Evolutionary conservation across 2,888 invertebrate genomes (phyloP).

Genomic region (Vannuccia rotundouncinata): DNA sequence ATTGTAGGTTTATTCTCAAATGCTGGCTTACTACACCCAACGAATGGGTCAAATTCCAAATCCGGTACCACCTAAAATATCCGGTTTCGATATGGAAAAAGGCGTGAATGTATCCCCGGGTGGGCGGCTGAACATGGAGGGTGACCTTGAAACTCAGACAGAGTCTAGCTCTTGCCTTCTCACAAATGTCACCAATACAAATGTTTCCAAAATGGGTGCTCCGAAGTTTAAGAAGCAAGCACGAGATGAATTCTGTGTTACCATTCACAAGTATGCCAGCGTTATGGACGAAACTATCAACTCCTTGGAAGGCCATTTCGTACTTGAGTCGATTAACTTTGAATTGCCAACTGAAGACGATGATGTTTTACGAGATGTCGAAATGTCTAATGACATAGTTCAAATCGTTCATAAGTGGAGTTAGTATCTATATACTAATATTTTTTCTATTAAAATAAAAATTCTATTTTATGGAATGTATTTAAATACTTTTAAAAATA

Average conservation of each 20-base stretch:
- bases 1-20: neutral
- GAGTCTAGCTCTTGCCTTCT: too few relatives aligned
- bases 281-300: conserved; percentile 30
- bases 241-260: conserved; percentile 32
- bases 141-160: too few relatives aligned
- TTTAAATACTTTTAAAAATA: too few relatives aligned
- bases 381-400: neutral
- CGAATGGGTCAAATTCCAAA: neutral
- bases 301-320: conserved; percentile 9
- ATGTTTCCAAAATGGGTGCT: too few relatives aligned
- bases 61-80: too few relatives aligned
- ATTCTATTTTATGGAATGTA: too few relatives aligned
- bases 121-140: too few relatives aligned
- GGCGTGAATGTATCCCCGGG: too few relatives aligned
- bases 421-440: too few relatives aligned
- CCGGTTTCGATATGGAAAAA: too few relatives aligned
- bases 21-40: neutral
- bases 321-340: neutral
- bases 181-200: too few relatives aligned
- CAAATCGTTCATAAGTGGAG: neutral
- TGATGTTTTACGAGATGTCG: neutral
- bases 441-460: too few relatives aligned
- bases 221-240: neutral
- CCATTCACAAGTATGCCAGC: neutral
- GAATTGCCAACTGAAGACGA: conserved; percentile 2